Evolutionary conservation across 2,888 invertebrate species (phyloP).

Genomic region (Hedychridium roseum): DNA sequence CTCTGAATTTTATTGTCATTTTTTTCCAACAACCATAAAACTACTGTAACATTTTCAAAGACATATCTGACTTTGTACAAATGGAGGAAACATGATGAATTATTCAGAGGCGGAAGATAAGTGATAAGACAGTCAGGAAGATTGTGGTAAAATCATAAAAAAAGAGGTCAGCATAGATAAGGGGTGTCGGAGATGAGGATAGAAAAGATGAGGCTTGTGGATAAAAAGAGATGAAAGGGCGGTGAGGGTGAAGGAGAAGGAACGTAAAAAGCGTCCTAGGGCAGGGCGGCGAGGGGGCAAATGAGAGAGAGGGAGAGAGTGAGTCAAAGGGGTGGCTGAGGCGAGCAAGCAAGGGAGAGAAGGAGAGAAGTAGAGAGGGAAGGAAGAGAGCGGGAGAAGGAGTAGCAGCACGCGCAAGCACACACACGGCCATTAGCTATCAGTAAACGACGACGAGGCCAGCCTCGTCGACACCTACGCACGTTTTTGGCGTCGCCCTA

Average conservation of each 20-base stretch:
- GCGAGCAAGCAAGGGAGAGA: not conserved
- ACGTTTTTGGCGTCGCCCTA: slow-evolving; percentile 17
- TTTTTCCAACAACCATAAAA: too few relatives aligned
- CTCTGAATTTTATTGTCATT: too few relatives aligned
- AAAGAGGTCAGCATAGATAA: too few relatives aligned
- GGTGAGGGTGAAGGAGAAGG: slow-evolving; percentile 1
- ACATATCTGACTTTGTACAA: too few relatives aligned
- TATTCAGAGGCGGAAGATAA: too few relatives aligned
- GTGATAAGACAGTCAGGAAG: too few relatives aligned
- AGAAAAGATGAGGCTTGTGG: too few relatives aligned
- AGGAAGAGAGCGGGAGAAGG: not conserved
- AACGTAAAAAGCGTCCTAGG: too few relatives aligned
- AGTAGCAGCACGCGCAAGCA: slow-evolving; percentile 2
- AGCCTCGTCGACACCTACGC: slow-evolving; percentile 22
- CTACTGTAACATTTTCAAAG: too few relatives aligned
- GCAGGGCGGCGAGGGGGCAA: slow-evolving; percentile 7
- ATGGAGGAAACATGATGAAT: too few relatives aligned
- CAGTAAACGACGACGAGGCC: slow-evolving; percentile 28
- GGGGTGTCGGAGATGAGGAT: too few relatives aligned
- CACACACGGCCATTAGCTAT: slow-evolving; percentile 10
- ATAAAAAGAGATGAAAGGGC: slow-evolving; percentile 6
- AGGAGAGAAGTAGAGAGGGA: slow-evolving; percentile 1
- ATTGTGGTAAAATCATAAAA: too few relatives aligned
- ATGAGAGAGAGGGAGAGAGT: not conserved
- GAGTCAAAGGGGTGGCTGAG: slow-evolving; percentile 2